Base-by-base conservation (phyloP, 2,888 invertebrate species). In the Coelopa pilipes region DNA sequence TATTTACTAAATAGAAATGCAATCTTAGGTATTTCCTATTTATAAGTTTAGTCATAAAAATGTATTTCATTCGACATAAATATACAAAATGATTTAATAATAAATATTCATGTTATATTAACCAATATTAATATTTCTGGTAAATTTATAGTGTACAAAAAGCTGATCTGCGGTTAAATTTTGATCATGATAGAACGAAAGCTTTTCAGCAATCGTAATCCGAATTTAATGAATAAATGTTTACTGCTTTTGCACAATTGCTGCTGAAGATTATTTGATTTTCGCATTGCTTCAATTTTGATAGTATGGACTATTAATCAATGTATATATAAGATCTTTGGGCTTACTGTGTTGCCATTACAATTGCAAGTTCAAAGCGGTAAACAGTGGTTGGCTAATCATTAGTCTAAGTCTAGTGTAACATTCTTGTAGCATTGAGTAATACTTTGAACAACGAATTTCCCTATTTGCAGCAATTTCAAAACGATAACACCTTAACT, bases 1-100 rank as follows among this genome's bases (percentile, higher is more conserved):
- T 66, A 66, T 66, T 66, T 49, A 15, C 66, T 66, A 21, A 19
- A 66, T 66, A n/a, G 66, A 66, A 66, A 66, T 66, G 66, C 50
- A 66, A 15, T 50, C 24, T 21, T 19, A 46, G 45, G 45, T 65
- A 65, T 46, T 47, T 66, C 46, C 46, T 66, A 49, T 66, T 24
- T 1, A 53, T 50, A 11, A 24, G 50, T 66, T 49, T 49, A 50
- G 66, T 66, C 66, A 66, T 66, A 66, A 66, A 66, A 66, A 50
- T 62, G 50, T 66, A 19, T 66, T 49, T 19, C 13, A 66, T 50
- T 50, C 24, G 19, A 66, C 66, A 21, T 66, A 66, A 66, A 50
- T 50, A 50, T 66, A 66, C 66, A 66, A 66, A 47, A 65, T 45
- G 34, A 34, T 34, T 34, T 34, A 34, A 34, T 34, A 34, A 34